These are phyloP conservation scores for Apus apus DNA, from an alignment of 2,113 vertebrate genomes.

Conservation along the genomic window DNA sequence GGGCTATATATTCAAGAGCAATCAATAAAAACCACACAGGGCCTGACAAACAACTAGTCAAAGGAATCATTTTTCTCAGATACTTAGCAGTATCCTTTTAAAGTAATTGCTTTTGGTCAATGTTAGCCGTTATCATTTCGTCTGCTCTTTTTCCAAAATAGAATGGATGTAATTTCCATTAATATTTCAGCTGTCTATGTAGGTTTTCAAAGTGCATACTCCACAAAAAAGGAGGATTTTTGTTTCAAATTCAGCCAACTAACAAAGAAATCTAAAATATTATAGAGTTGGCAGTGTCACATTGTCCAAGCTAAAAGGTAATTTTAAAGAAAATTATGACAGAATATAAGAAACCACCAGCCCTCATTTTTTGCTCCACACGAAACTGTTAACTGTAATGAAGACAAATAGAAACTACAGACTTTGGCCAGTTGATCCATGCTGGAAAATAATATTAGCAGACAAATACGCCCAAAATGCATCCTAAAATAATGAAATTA, in stretches of 20 bases:
- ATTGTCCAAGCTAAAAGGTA: not conserved
- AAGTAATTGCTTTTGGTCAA: slow-evolving; percentile 94
- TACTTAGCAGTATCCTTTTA: slow-evolving; percentile 92
- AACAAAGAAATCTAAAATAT: not conserved
- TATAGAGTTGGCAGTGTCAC: not conserved
- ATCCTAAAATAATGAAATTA: not conserved
- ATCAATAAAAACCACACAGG: slow-evolving; percentile 89
- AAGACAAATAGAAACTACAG: not conserved
- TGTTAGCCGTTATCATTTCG: slow-evolving; percentile 90
- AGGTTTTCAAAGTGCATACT: slow-evolving; percentile 54
- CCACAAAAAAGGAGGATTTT: not conserved
- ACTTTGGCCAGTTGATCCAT: not conserved
- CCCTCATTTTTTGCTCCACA: not conserved
- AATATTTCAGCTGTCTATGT: slow-evolving; percentile 62
- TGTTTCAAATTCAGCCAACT: slow-evolving; percentile 31
- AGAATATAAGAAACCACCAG: not conserved
- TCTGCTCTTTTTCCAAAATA: slow-evolving; percentile 77
- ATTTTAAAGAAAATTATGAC: slow-evolving; percentile 9
- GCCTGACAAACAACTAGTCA: slow-evolving; percentile 88
- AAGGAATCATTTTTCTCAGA: slow-evolving; percentile 90
- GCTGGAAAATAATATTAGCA: not conserved
- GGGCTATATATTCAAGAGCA: slow-evolving; percentile 88
- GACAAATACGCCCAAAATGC: not conserved
- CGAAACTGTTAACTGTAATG: not conserved
- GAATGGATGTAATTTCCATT: slow-evolving; percentile 68